These are phyloP conservation scores for Labeo rohita DNA, from an alignment of 2,113 vertebrate species.

Conservation along the genomic window DNA sequence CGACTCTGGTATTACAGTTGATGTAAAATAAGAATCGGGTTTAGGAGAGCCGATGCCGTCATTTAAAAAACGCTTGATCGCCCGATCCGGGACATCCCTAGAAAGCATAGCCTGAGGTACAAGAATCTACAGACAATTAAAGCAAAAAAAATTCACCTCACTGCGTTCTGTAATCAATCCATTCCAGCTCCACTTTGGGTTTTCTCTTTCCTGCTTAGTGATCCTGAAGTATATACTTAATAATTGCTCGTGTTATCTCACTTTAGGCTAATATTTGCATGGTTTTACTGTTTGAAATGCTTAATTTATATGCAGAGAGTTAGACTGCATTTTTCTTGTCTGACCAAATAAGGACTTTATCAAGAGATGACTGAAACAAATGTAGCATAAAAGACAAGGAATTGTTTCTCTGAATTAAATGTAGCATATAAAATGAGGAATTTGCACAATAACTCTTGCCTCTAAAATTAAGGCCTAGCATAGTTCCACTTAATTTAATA, in stretches of 20 bases:
- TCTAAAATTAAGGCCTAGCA: background rate
- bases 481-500: background rate
- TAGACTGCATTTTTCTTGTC: background rate
- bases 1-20: no score
- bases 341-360: background rate
- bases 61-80: no score
- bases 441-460: background rate
- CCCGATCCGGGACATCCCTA: no score
- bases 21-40: no score
- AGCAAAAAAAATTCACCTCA: background rate
- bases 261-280: background rate
- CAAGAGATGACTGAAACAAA: background rate
- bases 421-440: background rate
- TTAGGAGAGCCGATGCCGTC: no score
- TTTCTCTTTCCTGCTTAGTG: background rate
- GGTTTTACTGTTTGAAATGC: background rate
- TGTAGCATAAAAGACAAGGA: background rate
- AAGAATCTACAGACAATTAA: background rate
- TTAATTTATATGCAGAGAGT: background rate
- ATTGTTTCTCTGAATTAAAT: conserved; percentile 1
- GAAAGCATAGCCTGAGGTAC: background rate
- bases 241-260: background rate
- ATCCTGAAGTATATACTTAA: background rate
- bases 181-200: background rate
- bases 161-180: background rate